Conservation (phyloP, 2,888 invertebrate genomes). For the Lysandra coridon region DNA sequence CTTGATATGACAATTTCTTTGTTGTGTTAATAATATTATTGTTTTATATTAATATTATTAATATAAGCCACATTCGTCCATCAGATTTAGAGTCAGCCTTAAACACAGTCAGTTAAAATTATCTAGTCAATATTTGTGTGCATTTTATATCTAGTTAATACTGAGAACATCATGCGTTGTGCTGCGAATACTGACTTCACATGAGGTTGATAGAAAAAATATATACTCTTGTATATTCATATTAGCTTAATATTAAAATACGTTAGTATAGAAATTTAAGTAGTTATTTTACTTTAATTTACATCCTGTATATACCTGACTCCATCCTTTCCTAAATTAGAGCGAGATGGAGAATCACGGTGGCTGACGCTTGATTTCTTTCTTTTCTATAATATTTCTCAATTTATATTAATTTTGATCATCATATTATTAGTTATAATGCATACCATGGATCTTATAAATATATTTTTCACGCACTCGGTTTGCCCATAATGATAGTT, state of each 20-base stretch:
- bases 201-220: slow-evolving; percentile 39
- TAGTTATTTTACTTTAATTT: background rate
- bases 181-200: slow-evolving; percentile 41
- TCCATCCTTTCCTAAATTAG: slow-evolving; percentile 5
- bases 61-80: slow-evolving; percentile 15
- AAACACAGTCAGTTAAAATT: slow-evolving; percentile 28
- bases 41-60: background rate
- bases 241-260: slow-evolving; percentile 31
- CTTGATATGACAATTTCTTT: background rate
- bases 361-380: background rate
- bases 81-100: slow-evolving; percentile 26
- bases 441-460: background rate
- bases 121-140: slow-evolving; percentile 47
- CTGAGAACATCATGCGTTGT: slow-evolving; percentile 52
- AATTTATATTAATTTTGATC: background rate
- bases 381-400: slow-evolving; percentile 6
- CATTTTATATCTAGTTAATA: slow-evolving; percentile 54
- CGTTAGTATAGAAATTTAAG: slow-evolving; percentile 27
- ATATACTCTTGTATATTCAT: slow-evolving; percentile 33
- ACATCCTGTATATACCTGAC: slow-evolving; percentile 17
- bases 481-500: background rate
- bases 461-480: background rate
- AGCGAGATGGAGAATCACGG: slow-evolving; percentile 21
- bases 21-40: background rate
- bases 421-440: background rate